phyloP scores from a whole-genome alignment of 1,140 invertebrate species.

The Hesperophylax magnus region DNA sequence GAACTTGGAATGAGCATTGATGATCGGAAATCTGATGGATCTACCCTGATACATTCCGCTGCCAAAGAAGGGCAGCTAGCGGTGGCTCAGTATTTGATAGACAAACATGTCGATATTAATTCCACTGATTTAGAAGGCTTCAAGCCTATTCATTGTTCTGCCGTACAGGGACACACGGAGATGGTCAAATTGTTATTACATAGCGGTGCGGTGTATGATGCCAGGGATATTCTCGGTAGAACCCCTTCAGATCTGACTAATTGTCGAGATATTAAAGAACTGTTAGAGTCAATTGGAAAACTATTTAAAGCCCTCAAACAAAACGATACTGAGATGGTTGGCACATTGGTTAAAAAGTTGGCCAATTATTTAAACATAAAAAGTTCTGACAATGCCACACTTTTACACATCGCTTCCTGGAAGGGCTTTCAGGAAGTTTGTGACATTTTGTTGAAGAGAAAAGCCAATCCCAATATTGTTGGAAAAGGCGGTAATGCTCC shows the following conservation, averaged over 20 bases:
- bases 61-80: neutral
- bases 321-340: neutral
- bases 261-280: neutral
- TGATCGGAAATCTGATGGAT: neutral
- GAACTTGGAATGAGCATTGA: neutral
- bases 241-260: neutral
- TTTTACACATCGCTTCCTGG: neutral
- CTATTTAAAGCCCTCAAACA: slow-evolving; percentile 15
- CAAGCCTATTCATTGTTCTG: neutral
- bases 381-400: neutral
- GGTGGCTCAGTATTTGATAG: neutral
- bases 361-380: neutral
- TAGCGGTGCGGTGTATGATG: neutral
- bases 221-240: neutral
- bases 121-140: neutral
- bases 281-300: neutral
- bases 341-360: neutral
- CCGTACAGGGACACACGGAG: neutral
- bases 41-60: neutral
- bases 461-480: slow-evolving; percentile 23
- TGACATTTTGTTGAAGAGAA: neutral
- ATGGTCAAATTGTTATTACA: neutral
- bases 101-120: too few relatives aligned
- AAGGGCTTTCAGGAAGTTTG: neutral
- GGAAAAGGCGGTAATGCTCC: too few relatives aligned